A percentile compares a stretch with the other conserved stretches of the same genome.
Conservation (phyloP, 2,797 vertebrate genomes). For the Eulemur rubriventer region DNA sequence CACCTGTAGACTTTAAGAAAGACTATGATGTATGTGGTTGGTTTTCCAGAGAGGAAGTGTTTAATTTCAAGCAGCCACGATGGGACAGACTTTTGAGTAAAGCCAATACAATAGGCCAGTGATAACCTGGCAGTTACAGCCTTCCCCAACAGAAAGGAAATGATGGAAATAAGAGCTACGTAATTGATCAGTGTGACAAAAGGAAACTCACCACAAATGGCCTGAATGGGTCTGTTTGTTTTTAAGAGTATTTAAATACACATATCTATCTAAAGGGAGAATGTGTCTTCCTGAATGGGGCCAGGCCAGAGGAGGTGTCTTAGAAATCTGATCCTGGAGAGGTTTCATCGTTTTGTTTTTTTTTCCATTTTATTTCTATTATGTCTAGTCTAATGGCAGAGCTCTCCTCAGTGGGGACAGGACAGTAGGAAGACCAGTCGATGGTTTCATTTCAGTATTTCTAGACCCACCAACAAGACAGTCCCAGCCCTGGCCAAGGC, state of each 20-base stretch:
- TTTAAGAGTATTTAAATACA: background rate
- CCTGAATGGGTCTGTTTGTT: background rate
- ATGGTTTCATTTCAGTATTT: background rate
- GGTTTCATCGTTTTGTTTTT: background rate
- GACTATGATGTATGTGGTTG: background rate
- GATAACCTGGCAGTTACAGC: background rate
- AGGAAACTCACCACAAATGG: background rate
- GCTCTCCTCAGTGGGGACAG: background rate
- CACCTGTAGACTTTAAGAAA: background rate
- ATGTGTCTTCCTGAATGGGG: background rate
- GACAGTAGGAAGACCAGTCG: background rate
- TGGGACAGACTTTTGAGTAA: background rate
- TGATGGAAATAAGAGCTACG: background rate
- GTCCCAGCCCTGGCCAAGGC: background rate
- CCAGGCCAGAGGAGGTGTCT: background rate
- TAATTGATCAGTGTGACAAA: background rate
- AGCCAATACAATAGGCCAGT: background rate
- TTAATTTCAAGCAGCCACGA: conserved; percentile 35
- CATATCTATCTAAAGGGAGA: background rate
- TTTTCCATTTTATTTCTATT: background rate
- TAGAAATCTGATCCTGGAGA: background rate
- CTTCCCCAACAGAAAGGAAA: background rate
- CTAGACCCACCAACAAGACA: background rate
- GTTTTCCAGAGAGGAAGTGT: conserved; percentile 14
- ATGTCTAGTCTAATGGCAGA: background rate